These are phyloP conservation scores for Cerastoderma edule DNA, from an alignment of 2,888 invertebrate genomes.

Conservation along the genomic window DNA sequence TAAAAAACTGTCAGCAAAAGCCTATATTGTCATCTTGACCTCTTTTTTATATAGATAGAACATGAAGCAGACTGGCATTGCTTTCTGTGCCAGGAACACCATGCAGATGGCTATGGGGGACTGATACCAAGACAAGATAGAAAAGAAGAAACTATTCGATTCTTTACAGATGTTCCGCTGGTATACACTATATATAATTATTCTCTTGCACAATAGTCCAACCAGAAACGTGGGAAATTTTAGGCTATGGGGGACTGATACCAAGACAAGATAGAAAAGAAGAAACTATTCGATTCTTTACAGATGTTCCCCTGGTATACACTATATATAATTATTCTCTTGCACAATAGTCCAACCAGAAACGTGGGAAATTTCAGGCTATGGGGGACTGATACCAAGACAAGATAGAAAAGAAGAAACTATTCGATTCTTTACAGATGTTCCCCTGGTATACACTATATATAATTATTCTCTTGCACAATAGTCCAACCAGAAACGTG, in stretches of 20 bases:
- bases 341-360: background rate
- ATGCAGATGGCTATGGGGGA: slow-evolving; percentile 57
- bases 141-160: slow-evolving; percentile 57
- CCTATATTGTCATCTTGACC: background rate
- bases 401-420: too few species aligned
- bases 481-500: too few species aligned
- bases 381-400: too few species aligned
- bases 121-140: slow-evolving; percentile 59
- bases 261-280: background rate
- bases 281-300: background rate
- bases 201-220: background rate
- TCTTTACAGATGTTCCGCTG: slow-evolving; percentile 49
- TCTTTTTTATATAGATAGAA: slow-evolving; percentile 55
- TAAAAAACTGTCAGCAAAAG: background rate
- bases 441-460: too few species aligned
- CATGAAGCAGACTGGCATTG: slow-evolving; percentile 62
- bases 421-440: too few species aligned
- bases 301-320: background rate
- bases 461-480: too few species aligned
- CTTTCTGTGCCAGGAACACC: slow-evolving; percentile 66
- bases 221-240: background rate
- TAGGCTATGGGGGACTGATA: background rate
- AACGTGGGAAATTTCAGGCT: too few species aligned
- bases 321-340: background rate
- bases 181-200: background rate